Base-by-base conservation (phyloP, 2,113 vertebrate species). In the Neotoma lepida region DNA sequence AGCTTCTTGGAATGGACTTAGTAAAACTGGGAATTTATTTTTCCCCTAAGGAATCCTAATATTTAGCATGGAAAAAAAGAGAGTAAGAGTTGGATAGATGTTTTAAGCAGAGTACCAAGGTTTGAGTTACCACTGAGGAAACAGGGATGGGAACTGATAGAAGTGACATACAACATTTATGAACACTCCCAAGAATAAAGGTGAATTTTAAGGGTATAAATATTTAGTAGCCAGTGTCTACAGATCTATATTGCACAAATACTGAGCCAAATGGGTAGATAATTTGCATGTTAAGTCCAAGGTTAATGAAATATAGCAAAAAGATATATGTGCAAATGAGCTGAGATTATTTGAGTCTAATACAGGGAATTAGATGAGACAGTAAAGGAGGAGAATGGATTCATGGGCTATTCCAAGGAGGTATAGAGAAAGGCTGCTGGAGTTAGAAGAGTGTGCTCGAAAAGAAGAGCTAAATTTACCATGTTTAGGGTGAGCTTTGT, bases 121-220 rank as follows among this genome's bases (percentile, higher is more conserved):
- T 92, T 92, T 88, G 77, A 93, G 63, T 96, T 81, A 78, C 49
- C 70, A 9, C 41, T 70, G 70, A 77, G 58, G 41, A 18, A 90
- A 81, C 49, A 33, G 58, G 24, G 84, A 15, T 85, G 3, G 35
- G 14, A 61, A 39, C 20, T 61, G 39, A 88, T 63, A 87, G 41
- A 89, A 93, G 41, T 54, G 15, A 77, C 58, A 56, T 46, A 74
- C n/a, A 86, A 87, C 18, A 13, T 93, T 81, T 58, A 49, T 58
- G 41, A 95, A 64, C 71, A 91, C 20, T 68, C 41, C 35, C 71
- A 46, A 73, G 54, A 56, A 44, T 28, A 41, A 64, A 68, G 46
- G 35, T 86, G 46, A 77, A 88, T 20, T 66, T 86, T 26, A 85
- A 87, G 41, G 22, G 3, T 49, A 28, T 15, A 68, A 87, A 88